Percentiles rank a stretch among this genome's conserved stretches.
Evolutionary conservation across 1,140 invertebrate genomes (phyloP).

Genomic region (Aphelenchoides fujianensis): DNA sequence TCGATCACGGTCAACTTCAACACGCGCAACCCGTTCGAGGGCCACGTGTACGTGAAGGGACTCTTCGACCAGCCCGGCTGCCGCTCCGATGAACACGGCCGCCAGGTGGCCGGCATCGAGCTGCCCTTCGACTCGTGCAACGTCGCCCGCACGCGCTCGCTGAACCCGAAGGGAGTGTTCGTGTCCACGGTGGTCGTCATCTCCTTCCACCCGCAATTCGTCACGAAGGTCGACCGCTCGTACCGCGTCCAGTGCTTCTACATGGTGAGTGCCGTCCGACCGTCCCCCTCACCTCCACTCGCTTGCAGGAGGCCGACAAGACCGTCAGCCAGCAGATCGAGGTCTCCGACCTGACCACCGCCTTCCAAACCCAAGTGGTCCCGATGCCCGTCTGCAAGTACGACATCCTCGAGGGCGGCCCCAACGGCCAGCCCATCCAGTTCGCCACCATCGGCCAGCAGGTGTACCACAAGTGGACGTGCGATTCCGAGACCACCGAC

Average conservation of each 20-base stretch:
- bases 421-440: slow-evolving; percentile 59
- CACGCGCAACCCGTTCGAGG: slow-evolving; percentile 62
- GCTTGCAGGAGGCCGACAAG: slow-evolving; percentile 56
- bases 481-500: slow-evolving; percentile 61
- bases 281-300: neutral
- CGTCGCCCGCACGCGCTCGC: slow-evolving; percentile 59
- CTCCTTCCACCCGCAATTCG: slow-evolving; percentile 61
- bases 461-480: slow-evolving; percentile 63
- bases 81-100: slow-evolving; percentile 60
- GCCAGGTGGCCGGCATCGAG: slow-evolving; percentile 62
- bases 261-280: slow-evolving; percentile 38
- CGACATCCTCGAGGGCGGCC: slow-evolving; percentile 62
- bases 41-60: slow-evolving; percentile 62
- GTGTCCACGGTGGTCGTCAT: slow-evolving; percentile 62
- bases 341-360: slow-evolving; percentile 61
- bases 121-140: slow-evolving; percentile 62
- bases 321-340: slow-evolving; percentile 59
- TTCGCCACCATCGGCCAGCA: slow-evolving; percentile 62
- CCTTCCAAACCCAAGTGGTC: slow-evolving; percentile 62
- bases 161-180: slow-evolving; percentile 61
- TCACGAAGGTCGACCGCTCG: slow-evolving; percentile 62
- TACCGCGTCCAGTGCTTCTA: slow-evolving; percentile 63
- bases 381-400: slow-evolving; percentile 62
- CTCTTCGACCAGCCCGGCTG: slow-evolving; percentile 60
- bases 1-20: slow-evolving; percentile 63